phyloP scores from a whole-genome alignment of 2,113 vertebrate species.

The Embiotoca jacksoni region DNA sequence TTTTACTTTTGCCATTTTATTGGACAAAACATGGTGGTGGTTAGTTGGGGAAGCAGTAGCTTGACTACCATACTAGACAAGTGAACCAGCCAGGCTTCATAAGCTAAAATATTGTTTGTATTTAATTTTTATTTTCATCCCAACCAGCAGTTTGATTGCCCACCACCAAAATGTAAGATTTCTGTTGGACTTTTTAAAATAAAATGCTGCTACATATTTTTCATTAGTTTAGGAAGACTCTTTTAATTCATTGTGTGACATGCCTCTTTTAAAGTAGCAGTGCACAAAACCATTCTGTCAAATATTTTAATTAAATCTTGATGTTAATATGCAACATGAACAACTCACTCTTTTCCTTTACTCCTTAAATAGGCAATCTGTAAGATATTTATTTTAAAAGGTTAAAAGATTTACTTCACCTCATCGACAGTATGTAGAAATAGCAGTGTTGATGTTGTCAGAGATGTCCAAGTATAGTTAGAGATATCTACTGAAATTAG shows the following conservation, averaged over 20 bases:
- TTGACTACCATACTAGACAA: slow-evolving; percentile 65
- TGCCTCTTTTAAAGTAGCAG: background rate
- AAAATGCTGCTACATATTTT: slow-evolving; percentile 94
- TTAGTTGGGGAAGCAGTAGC: slow-evolving; percentile 71
- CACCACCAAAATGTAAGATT: slow-evolving; percentile 73
- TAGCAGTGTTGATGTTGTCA: no score
- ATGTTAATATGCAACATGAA: background rate
- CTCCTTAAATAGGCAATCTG: background rate
- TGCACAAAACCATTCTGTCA: background rate
- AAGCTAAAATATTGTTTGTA: slow-evolving; percentile 82
- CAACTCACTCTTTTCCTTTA: background rate
- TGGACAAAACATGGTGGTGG: slow-evolving; percentile 46
- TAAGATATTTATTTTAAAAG: no score
- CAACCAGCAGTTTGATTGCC: slow-evolving; percentile 62
- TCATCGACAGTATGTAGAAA: no score
- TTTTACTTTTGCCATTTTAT: slow-evolving; percentile 54
- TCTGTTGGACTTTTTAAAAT: slow-evolving; percentile 73
- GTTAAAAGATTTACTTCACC: no score
- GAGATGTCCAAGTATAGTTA: no score
- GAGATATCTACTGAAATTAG: no score
- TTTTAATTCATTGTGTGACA: no score
- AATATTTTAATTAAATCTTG: background rate
- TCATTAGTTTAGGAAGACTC: slow-evolving; percentile 86
- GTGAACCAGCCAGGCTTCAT: slow-evolving; percentile 75
- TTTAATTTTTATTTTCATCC: slow-evolving; percentile 70